These are phyloP conservation scores for Lethenteron camtschaticum DNA, from an alignment of 2,113 vertebrate species.

Conservation along the genomic window DNA sequence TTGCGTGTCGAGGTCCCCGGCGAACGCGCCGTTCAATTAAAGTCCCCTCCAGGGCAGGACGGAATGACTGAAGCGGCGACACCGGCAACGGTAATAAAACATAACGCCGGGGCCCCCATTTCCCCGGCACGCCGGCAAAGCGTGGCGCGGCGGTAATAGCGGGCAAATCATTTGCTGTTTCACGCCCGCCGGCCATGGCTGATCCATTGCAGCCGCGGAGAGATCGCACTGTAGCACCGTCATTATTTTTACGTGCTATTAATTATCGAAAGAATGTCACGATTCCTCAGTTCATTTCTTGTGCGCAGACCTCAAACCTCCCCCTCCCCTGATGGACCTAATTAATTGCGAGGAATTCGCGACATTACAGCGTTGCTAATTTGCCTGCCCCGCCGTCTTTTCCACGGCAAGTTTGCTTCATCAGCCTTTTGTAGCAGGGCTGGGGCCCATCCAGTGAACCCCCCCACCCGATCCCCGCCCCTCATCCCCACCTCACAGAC, in stretches of 20 bases:
- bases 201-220: not conserved
- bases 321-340: constrained; percentile 41
- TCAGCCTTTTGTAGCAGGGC: not conserved
- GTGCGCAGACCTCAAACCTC: not conserved
- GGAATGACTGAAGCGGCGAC: constrained; percentile 35
- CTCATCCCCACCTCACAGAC: too few relatives aligned
- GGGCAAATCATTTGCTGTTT: not conserved
- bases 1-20: constrained; percentile 97
- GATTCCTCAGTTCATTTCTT: constrained; percentile 19
- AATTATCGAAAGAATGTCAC: constrained; percentile 43
- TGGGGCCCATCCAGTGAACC: too few relatives aligned
- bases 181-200: not conserved
- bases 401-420: constrained; percentile 2
- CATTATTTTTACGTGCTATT: constrained; percentile 35
- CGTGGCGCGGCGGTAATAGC: not conserved
- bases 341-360: constrained; percentile 52
- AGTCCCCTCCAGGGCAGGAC: constrained; percentile 67
- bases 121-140: constrained; percentile 28
- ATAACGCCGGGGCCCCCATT: constrained; percentile 46
- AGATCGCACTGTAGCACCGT: constrained; percentile 13
- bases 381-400: not conserved
- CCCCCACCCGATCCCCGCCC: too few relatives aligned
- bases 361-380: constrained; percentile 23
- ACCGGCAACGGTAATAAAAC: not conserved
- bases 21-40: constrained; percentile 84